Evolutionary conservation across 1,140 invertebrate genomes (phyloP).

Genomic region (Acromyrmex echinatior): DNA sequence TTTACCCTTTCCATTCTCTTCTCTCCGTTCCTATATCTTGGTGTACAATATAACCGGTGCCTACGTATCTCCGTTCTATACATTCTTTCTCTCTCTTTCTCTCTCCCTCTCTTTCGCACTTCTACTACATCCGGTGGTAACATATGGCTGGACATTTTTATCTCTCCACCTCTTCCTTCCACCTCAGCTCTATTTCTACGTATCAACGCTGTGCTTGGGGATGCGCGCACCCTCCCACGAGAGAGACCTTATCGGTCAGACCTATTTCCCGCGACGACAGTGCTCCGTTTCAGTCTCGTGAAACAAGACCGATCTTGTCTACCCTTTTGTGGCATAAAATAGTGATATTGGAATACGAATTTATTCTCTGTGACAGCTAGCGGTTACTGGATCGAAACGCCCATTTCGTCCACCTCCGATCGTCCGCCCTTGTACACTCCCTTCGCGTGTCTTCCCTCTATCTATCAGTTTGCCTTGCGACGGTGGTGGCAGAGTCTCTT

Average conservation of each 20-base stretch:
- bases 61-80: constrained; percentile 1
- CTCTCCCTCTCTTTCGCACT: neutral
- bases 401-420: neutral
- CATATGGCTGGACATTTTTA: constrained; percentile 1
- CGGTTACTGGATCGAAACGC: neutral
- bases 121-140: neutral
- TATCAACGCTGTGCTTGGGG: constrained; percentile 16
- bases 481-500: neutral
- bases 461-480: neutral
- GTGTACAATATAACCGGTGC: neutral
- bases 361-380: neutral
- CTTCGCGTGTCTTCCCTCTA: constrained; percentile 1
- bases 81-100: neutral
- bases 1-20: neutral
- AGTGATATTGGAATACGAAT: neutral
- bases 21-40: neutral
- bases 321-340: neutral
- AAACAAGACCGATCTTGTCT: neutral
- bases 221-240: neutral
- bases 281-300: neutral
- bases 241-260: neutral
- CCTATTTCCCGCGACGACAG: neutral
- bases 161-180: constrained; percentile 24
- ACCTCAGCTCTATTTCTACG: constrained; percentile 30
- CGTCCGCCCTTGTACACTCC: constrained; percentile 8